Percentiles rank a stretch among this genome's conserved stretches.
Evolutionary conservation across 2,797 vertebrate species (phyloP).

Genomic region (Huso huso): DNA sequence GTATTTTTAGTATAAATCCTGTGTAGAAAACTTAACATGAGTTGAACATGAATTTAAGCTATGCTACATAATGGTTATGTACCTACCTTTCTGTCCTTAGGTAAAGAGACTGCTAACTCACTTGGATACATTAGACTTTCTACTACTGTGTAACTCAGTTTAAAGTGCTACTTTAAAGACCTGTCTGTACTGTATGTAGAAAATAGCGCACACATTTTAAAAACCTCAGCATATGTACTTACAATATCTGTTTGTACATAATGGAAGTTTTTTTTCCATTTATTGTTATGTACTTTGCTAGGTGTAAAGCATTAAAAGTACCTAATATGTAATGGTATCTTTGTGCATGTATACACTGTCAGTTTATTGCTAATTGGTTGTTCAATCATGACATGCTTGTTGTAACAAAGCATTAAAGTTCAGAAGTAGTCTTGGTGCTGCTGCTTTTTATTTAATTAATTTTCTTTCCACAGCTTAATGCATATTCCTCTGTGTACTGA

Average conservation of each 20-base stretch:
- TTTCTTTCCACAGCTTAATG: constrained; percentile 12
- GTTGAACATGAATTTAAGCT: not conserved
- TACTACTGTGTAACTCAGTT: constrained; percentile 1
- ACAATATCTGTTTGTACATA: constrained; percentile 6
- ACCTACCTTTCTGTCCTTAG: not conserved
- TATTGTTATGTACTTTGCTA: constrained; percentile 4
- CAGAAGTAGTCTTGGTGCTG: constrained; percentile 57
- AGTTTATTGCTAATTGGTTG: constrained; percentile 12
- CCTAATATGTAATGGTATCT: constrained; percentile 6
- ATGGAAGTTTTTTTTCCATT: not conserved
- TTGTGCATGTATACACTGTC: constrained; percentile 14
- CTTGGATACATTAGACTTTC: not conserved
- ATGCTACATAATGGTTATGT: not conserved
- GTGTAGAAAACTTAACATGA: not conserved
- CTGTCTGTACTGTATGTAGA: constrained; percentile 9
- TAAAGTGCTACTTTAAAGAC: constrained; percentile 7
- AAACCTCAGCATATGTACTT: constrained; percentile 3
- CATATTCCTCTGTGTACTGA: too few relatives aligned
- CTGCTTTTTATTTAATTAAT: constrained; percentile 60
- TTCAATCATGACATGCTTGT: constrained; percentile 57
- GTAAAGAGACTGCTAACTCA: constrained; percentile 4
- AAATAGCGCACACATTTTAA: constrained; percentile 1
- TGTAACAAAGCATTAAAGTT: constrained; percentile 71
- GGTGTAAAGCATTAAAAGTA: constrained; percentile 4
- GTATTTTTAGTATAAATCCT: not conserved